A percentile compares a stretch with the other conserved stretches of the same genome.
Evolutionary conservation across 1,140 invertebrate genomes (phyloP).

Genomic region (Drosophila oshimai): DNA sequence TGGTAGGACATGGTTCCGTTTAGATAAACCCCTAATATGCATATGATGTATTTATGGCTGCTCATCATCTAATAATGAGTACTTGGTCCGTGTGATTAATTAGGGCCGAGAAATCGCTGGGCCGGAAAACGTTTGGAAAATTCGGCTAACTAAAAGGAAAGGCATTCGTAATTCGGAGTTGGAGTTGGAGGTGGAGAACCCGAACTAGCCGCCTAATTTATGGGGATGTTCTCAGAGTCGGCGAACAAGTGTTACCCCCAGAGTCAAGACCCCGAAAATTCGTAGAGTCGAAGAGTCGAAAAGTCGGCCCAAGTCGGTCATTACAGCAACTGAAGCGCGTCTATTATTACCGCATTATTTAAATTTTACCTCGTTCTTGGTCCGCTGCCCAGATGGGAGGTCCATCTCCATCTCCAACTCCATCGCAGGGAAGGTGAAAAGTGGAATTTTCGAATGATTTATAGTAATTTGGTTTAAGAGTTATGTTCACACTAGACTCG

Average conservation of each 20-base stretch:
- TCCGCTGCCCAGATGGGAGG: conserved; percentile 20
- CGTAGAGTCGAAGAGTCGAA: too few species aligned
- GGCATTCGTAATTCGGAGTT: conserved; percentile 7
- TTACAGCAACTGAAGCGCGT: conserved; percentile 78
- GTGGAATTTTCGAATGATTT: conserved; percentile 79
- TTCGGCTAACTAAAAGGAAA: conserved; percentile 45
- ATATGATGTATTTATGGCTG: conserved; percentile 49
- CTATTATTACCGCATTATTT: conserved; percentile 81
- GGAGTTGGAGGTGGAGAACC: too few species aligned
- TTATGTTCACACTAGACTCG: conserved; percentile 75
- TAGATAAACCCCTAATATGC: conserved; percentile 53
- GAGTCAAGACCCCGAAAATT: conserved; percentile 28
- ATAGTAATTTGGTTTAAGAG: conserved; percentile 79
- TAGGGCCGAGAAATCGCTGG: conserved; percentile 39
- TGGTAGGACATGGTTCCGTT: conserved; percentile 35
- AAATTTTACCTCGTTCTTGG: conserved; percentile 44
- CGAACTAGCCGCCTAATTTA: conserved; percentile 11
- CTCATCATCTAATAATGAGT: conserved; percentile 28
- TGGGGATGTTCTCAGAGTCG: background rate
- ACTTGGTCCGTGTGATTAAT: conserved; percentile 69
- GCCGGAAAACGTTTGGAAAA: conserved; percentile 60
- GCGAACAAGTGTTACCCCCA: conserved; percentile 30
- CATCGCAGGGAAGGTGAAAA: conserved; percentile 58
- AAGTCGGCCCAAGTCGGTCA: conserved; percentile 33
- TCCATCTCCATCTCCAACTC: conserved; percentile 4